Percentiles rank a stretch among this genome's conserved stretches.
phyloP scores from a whole-genome alignment of 2,888 invertebrate genomes.

The Cancer borealis region DNA sequence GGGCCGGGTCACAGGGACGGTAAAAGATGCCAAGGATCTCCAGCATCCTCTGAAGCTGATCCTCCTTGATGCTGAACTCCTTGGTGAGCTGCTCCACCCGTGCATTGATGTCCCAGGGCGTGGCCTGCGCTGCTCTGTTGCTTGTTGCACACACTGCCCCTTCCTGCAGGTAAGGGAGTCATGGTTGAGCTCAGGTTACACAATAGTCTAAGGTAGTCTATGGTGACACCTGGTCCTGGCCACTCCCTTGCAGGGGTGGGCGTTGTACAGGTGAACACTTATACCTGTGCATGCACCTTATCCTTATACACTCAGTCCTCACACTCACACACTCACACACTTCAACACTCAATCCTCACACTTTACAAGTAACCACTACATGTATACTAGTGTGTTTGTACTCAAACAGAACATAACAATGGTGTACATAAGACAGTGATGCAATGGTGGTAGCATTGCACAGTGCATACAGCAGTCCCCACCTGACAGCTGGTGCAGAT shows the following conservation, averaged over 20 bases:
- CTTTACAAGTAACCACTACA: no score
- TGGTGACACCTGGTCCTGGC: no score
- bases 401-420: neutral
- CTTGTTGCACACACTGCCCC: constrained; percentile 77
- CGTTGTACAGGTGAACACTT: no score
- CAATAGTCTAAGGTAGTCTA: neutral
- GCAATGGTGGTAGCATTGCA: neutral
- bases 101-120: constrained; percentile 76
- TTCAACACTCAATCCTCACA: no score
- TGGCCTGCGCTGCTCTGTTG: constrained; percentile 55
- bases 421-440: neutral
- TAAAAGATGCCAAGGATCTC: constrained; percentile 77
- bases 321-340: no score
- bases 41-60: constrained; percentile 75
- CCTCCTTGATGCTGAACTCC: constrained; percentile 74
- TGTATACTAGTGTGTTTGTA: no score
- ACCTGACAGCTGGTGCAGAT: constrained; percentile 77
- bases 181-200: neutral
- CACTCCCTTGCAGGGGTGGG: no score
- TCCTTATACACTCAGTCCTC: no score
- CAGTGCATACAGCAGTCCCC: neutral
- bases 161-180: constrained; percentile 52
- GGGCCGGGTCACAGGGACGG: constrained; percentile 66
- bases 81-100: constrained; percentile 73
- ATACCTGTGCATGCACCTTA: no score